phyloP scores from a whole-genome alignment of 1,140 invertebrate species.

The Diprion similis region DNA sequence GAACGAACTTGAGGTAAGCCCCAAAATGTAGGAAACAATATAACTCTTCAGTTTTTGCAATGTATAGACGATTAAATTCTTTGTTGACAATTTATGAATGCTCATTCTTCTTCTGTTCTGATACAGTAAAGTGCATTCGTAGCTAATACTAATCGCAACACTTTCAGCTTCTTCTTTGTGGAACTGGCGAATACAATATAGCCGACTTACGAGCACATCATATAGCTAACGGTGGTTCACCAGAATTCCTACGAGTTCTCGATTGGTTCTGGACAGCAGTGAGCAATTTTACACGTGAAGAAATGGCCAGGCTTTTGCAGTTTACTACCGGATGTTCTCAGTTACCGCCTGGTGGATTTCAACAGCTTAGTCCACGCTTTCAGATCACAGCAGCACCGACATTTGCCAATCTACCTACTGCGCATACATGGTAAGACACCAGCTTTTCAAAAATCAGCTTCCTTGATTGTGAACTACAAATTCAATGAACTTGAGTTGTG shows the following conservation, averaged over 20 bases:
- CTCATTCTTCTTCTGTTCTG: constrained; percentile 39
- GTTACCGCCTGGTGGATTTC: constrained; percentile 89
- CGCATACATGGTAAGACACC: constrained; percentile 83
- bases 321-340: constrained; percentile 95
- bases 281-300: constrained; percentile 89
- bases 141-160: constrained; percentile 22
- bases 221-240: constrained; percentile 82
- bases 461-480: not conserved
- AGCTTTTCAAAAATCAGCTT: not conserved
- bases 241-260: constrained; percentile 83
- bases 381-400: constrained; percentile 89
- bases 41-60: constrained; percentile 18
- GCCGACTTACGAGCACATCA: constrained; percentile 89
- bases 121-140: not conserved
- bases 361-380: constrained; percentile 88
- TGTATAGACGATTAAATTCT: not conserved
- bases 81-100: constrained; percentile 12
- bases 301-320: constrained; percentile 91
- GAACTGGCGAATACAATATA: constrained; percentile 91
- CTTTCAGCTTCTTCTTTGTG: constrained; percentile 85
- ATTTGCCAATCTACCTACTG: constrained; percentile 89
- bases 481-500: not conserved
- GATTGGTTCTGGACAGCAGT: constrained; percentile 96
- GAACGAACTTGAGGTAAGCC: constrained; percentile 89
- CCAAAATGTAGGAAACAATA: not conserved